phyloP scores from a whole-genome alignment of 2,888 invertebrate genomes.

The Agrotis ipsilon region DNA sequence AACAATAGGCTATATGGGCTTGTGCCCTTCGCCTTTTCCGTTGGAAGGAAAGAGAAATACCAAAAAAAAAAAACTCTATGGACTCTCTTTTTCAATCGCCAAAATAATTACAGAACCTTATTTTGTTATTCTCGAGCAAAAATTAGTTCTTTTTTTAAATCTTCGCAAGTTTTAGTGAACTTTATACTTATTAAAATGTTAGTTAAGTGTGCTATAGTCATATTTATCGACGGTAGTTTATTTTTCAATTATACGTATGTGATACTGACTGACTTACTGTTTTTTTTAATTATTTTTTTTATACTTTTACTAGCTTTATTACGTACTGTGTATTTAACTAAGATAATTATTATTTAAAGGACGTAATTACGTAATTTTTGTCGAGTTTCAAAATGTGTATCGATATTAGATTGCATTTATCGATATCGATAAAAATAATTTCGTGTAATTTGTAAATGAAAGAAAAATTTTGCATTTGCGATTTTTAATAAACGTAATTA shows the following conservation, averaged over 20 bases:
- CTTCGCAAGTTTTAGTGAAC: conserved; percentile 3
- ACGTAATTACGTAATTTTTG: conserved; percentile 28
- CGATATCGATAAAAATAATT: conserved; percentile 25
- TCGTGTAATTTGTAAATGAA: conserved; percentile 67
- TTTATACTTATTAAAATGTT: conserved; percentile 6
- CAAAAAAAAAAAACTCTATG: no score
- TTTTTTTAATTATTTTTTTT: conserved; percentile 54
- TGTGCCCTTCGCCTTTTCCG: no score
- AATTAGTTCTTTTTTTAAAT: background rate
- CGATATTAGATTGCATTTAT: conserved; percentile 28
- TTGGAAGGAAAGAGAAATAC: no score
- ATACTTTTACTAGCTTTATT: conserved; percentile 50
- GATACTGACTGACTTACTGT: conserved; percentile 72
- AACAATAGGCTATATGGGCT: no score
- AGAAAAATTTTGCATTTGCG: conserved; percentile 69
- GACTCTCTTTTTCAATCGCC: no score
- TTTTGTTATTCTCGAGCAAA: no score
- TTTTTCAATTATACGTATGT: conserved; percentile 62
- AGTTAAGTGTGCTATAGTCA: conserved; percentile 48
- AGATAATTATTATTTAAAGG: conserved; percentile 54
- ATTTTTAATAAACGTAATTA: conserved; percentile 69
- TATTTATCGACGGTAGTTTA: conserved; percentile 57
- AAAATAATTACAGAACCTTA: no score
- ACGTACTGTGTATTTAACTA: conserved; percentile 54
- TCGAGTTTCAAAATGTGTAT: conserved; percentile 44